Conservation (phyloP, 2,888 invertebrate species). For the Oligia strigilis region DNA sequence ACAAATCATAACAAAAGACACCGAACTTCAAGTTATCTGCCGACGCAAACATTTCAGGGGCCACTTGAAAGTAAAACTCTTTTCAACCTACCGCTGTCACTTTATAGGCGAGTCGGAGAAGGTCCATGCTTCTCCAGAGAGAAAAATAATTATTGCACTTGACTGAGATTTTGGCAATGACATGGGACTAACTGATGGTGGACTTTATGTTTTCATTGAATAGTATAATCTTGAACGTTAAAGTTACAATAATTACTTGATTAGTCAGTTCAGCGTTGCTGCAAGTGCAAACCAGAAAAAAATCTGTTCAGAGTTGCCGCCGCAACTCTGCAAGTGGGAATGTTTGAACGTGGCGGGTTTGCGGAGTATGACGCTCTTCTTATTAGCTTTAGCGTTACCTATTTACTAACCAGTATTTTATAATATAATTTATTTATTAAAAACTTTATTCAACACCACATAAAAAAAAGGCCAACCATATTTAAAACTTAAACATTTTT, state of each 20-base stretch:
- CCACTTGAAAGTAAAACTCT: conserved; percentile 60
- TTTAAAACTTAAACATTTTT: no score
- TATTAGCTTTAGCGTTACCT: no score
- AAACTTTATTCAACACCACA: no score
- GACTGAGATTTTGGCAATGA: background rate
- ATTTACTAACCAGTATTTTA: background rate
- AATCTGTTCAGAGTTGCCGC: background rate
- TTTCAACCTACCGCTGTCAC: conserved; percentile 59
- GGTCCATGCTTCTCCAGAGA: background rate
- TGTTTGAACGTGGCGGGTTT: background rate
- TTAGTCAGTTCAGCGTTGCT: background rate
- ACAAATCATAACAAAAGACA: conserved; percentile 56
- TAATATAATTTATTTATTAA: no score
- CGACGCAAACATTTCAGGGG: conserved; percentile 62
- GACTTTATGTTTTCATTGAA: background rate
- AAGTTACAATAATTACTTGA: background rate
- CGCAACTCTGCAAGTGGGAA: no score
- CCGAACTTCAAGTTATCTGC: conserved; percentile 60
- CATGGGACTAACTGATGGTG: no score
- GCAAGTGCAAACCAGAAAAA: background rate
- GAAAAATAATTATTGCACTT: background rate
- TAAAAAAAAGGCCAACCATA: no score
- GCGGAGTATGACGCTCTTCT: no score
- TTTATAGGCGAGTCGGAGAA: background rate
- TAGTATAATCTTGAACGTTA: background rate